A percentile compares a stretch with the other conserved stretches of the same genome.
These are phyloP conservation scores for Poecilia latipinna DNA, from an alignment of 2,113 vertebrate genomes.

Conservation along the genomic window DNA sequence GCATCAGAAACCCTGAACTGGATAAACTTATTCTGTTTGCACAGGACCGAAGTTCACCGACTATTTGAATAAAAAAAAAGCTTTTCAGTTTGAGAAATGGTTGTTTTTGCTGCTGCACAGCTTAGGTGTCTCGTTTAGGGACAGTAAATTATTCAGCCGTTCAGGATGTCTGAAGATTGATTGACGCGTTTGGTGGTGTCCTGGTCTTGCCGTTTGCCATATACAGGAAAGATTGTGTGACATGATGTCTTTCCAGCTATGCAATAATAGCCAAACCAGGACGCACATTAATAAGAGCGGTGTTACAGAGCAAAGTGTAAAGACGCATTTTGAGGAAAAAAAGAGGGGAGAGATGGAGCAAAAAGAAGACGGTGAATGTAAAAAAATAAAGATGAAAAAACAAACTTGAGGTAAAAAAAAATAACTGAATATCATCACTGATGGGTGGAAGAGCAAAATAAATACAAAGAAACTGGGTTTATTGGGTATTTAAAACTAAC, in stretches of 20 bases:
- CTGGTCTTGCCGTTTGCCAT: conserved; percentile 59
- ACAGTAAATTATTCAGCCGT: conserved; percentile 53
- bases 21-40: too few species aligned
- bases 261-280: conserved; percentile 61
- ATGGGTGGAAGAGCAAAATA: conserved; percentile 8
- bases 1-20: background rate
- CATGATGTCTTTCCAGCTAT: conserved; percentile 70
- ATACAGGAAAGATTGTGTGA: conserved; percentile 71
- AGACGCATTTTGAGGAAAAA: conserved; percentile 10
- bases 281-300: conserved; percentile 63
- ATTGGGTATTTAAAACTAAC: background rate
- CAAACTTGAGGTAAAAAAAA: conserved; percentile 23
- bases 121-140: conserved; percentile 26
- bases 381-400: conserved; percentile 2
- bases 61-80: conserved; percentile 4
- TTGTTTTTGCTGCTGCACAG: conserved; percentile 10
- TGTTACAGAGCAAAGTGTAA: conserved; percentile 15
- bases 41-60: too few species aligned
- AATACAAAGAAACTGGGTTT: background rate
- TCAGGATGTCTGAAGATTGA: conserved; percentile 37
- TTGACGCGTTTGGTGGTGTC: conserved; percentile 49
- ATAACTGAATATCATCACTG: conserved; percentile 4
- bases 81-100: conserved; percentile 4
- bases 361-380: background rate
- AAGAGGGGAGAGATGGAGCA: conserved; percentile 1